These are phyloP conservation scores for Hirtodrosophila alboralis DNA, from an alignment of 2,888 invertebrate genomes.

Conservation along the genomic window DNA sequence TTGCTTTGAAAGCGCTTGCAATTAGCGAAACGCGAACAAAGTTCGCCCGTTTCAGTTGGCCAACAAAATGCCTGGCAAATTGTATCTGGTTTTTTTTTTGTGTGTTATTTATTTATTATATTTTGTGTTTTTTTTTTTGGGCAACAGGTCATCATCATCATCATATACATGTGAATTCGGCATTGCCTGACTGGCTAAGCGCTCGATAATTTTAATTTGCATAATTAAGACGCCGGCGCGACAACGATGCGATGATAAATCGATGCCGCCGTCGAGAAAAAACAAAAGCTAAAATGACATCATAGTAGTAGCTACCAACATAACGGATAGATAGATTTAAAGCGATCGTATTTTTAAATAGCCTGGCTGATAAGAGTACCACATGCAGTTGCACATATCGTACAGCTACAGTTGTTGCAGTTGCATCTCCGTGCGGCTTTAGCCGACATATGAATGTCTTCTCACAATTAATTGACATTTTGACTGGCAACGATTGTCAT, in stretches of 20 bases:
- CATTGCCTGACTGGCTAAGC: slow-evolving; percentile 5
- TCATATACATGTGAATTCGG: slow-evolving; percentile 3
- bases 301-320: slow-evolving; percentile 33
- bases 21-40: slow-evolving; percentile 56
- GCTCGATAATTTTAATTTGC: slow-evolving; percentile 59
- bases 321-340: slow-evolving; percentile 42
- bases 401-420: slow-evolving; percentile 7
- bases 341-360: slow-evolving; percentile 25
- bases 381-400: background rate
- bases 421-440: slow-evolving; percentile 13
- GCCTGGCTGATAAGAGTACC: slow-evolving; percentile 36
- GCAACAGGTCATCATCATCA: slow-evolving; percentile 45
- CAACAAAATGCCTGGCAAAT: slow-evolving; percentile 10
- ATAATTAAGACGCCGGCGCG: slow-evolving; percentile 70
- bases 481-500: slow-evolving; percentile 76
- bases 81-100: too few species aligned
- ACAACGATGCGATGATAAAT: slow-evolving; percentile 70
- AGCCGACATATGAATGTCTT: slow-evolving; percentile 65
- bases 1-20: slow-evolving; percentile 65
- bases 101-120: too few species aligned
- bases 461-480: slow-evolving; percentile 76
- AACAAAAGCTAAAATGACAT: slow-evolving; percentile 33
- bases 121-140: too few species aligned
- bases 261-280: slow-evolving; percentile 37
- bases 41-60: slow-evolving; percentile 7